phyloP scores from a whole-genome alignment of 2,113 vertebrate species.

The Ivindomyrus marchei region DNA sequence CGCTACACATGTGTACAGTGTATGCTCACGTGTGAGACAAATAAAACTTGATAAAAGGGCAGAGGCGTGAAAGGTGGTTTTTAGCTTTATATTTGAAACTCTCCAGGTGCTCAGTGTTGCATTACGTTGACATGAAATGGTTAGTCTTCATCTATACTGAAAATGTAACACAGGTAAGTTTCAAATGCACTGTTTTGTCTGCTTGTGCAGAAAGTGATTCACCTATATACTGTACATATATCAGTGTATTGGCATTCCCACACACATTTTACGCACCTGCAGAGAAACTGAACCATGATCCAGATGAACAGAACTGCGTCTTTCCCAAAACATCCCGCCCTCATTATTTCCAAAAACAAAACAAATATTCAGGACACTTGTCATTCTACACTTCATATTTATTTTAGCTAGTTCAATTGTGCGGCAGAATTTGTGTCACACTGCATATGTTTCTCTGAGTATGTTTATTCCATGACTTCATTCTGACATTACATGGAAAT shows the following conservation, averaged over 20 bases:
- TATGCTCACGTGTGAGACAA: not conserved
- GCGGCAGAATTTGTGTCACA: not conserved
- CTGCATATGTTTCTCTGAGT: not conserved
- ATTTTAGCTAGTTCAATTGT: not conserved
- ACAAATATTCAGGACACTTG: not conserved
- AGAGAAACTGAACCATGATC: not conserved
- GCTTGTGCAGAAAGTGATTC: not conserved
- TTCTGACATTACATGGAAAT: not conserved
- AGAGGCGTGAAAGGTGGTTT: not conserved
- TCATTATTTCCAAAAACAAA: not conserved
- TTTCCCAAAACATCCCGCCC: not conserved
- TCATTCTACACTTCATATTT: not conserved
- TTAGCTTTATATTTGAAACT: not conserved
- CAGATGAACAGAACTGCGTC: not conserved
- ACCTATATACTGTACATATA: not conserved
- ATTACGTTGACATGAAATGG: not conserved
- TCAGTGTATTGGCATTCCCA: not conserved
- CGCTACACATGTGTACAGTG: not conserved
- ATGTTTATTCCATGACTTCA: not conserved
- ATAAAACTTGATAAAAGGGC: not conserved
- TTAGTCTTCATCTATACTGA: not conserved
- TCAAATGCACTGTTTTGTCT: not conserved
- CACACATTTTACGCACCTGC: not conserved
- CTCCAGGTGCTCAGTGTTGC: not conserved
- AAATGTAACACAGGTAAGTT: not conserved